Conservation (phyloP, 2,113 vertebrate genomes). For the Neoarius graeffei region DNA sequence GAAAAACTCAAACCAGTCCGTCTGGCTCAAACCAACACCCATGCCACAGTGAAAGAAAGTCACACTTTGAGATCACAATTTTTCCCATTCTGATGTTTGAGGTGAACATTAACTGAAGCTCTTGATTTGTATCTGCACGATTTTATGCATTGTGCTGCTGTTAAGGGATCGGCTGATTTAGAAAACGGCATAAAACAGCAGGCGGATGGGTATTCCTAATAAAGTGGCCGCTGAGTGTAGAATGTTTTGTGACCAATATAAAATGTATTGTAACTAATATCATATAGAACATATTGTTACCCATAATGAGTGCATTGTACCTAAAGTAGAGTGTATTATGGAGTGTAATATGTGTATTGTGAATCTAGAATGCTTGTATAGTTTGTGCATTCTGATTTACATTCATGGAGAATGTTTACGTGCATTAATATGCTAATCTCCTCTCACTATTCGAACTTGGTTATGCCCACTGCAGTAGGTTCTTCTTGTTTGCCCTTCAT, state of each 20-base stretch:
- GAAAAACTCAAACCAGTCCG: too few species aligned
- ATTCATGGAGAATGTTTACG: background rate
- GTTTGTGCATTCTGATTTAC: background rate
- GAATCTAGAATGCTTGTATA: background rate
- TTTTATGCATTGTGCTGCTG: too few species aligned
- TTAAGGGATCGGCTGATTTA: too few species aligned
- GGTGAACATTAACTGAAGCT: too few species aligned
- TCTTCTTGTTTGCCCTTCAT: conserved; percentile 26
- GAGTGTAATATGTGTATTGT: background rate
- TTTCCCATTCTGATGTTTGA: too few species aligned
- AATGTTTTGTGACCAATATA: background rate
- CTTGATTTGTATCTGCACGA: too few species aligned
- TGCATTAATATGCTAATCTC: conserved; percentile 1
- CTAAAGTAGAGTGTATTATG: background rate
- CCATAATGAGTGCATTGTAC: background rate
- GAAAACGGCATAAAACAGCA: too few species aligned
- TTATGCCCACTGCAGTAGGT: conserved; percentile 5
- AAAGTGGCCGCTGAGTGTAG: too few species aligned
- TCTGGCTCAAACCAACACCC: too few species aligned
- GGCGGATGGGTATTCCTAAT: too few species aligned
- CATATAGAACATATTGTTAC: background rate
- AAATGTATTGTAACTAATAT: background rate
- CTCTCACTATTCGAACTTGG: background rate
- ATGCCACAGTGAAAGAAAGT: too few species aligned
- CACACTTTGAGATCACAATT: too few species aligned